phyloP scores from a whole-genome alignment of 37 sponge, comb jelly and placozoan species.

The Beroe ovata region DNA sequence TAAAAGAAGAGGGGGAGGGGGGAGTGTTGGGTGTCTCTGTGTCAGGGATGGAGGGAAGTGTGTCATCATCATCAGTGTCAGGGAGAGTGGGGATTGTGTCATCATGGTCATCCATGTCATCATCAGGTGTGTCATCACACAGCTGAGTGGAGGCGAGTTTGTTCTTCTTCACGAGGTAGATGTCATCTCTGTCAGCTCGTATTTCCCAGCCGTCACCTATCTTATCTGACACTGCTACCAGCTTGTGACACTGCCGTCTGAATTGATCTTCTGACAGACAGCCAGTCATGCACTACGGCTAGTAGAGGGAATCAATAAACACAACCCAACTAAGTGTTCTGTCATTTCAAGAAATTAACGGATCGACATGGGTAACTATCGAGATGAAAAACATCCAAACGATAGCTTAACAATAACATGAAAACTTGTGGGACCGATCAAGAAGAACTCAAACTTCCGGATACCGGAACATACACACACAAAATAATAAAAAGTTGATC shows the following conservation, averaged over 20 bases:
- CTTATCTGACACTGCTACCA: constrained; percentile 69
- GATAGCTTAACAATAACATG: too few relatives aligned
- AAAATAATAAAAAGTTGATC: too few relatives aligned
- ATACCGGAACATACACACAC: too few relatives aligned
- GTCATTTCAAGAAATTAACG: too few relatives aligned
- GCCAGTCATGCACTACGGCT: constrained; percentile 13
- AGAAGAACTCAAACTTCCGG: too few relatives aligned
- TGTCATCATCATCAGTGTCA: neutral
- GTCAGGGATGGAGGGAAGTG: neutral
- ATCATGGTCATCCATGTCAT: neutral
- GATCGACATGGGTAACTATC: too few relatives aligned
- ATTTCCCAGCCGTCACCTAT: constrained; percentile 76
- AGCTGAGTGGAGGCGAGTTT: neutral
- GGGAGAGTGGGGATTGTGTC: neutral
- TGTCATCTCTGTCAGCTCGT: constrained; percentile 11
- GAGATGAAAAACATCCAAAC: too few relatives aligned
- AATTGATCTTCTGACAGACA: constrained; percentile 72
- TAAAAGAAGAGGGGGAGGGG: neutral
- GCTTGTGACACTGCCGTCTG: constrained; percentile 17
- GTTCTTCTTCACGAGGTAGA: constrained; percentile 24
- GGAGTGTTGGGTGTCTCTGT: neutral
- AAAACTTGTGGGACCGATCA: too few relatives aligned
- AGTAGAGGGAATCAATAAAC: too few relatives aligned
- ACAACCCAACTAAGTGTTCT: too few relatives aligned
- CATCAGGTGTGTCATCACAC: neutral